A percentile compares a stretch with the other conserved stretches of the same genome.
Conservation (phyloP, 2,797 vertebrate genomes). For the Sebastes diaconus region DNA sequence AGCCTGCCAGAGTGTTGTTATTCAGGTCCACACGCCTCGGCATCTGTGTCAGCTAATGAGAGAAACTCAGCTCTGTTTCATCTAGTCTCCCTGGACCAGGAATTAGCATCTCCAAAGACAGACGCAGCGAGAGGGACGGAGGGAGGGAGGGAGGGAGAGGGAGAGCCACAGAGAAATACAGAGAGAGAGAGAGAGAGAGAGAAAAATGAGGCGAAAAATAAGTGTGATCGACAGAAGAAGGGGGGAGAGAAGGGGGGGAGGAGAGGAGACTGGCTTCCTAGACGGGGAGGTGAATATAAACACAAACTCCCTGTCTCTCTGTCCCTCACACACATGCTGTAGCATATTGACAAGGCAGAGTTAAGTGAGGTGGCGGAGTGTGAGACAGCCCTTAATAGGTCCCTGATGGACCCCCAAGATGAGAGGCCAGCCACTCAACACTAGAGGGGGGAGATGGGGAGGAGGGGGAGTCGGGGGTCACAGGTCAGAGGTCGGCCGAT, state of each 20-base stretch:
- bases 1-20: conserved; percentile 81
- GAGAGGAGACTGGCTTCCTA: conserved; percentile 57
- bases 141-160: conserved; percentile 49
- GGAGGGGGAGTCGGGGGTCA: conserved; percentile 58
- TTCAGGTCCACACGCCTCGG: conserved; percentile 83
- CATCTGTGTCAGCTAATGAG: conserved; percentile 86
- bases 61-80: conserved; percentile 84
- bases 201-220: conserved; percentile 54
- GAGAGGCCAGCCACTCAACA: conserved; percentile 78
- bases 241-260: neutral
- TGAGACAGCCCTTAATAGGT: conserved; percentile 82
- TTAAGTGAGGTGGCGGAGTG: conserved; percentile 79
- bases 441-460: conserved; percentile 29
- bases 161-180: conserved; percentile 51
- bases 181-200: conserved; percentile 17
- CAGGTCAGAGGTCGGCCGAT: conserved; percentile 75
- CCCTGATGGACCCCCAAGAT: conserved; percentile 82
- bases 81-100: conserved; percentile 81
- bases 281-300: conserved; percentile 74
- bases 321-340: conserved; percentile 72
- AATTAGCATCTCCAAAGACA: conserved; percentile 86
- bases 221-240: conserved; percentile 59
- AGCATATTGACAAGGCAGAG: conserved; percentile 81
- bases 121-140: conserved; percentile 71
- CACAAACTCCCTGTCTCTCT: conserved; percentile 66